Conservation (phyloP, 2,888 invertebrate genomes). For the Diadromus collaris region DNA sequence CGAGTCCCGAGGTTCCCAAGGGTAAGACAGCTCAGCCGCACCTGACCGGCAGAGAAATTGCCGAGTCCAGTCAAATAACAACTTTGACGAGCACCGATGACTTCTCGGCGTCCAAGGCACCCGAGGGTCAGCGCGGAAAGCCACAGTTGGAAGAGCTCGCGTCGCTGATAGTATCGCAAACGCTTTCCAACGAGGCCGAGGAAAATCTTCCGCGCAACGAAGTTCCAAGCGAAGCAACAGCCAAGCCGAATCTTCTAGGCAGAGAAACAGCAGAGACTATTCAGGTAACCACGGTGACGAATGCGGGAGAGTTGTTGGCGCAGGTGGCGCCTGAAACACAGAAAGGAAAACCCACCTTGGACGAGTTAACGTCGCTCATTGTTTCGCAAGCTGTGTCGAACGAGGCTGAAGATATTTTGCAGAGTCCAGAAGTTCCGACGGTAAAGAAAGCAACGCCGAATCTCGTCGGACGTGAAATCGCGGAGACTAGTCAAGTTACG, state of each 20-base stretch:
- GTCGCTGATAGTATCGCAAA: constrained; percentile 65
- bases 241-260: constrained; percentile 68
- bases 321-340: constrained; percentile 60
- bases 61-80: constrained; percentile 69
- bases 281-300: constrained; percentile 70
- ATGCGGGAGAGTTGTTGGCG: constrained; percentile 62
- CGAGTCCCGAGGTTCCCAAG: constrained; percentile 67
- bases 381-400: constrained; percentile 66
- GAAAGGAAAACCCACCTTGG: constrained; percentile 56
- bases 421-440: constrained; percentile 55
- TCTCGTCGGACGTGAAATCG: constrained; percentile 73
- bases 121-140: constrained; percentile 63
- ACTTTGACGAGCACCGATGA: constrained; percentile 69
- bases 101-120: constrained; percentile 51
- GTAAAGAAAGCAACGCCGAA: constrained; percentile 66
- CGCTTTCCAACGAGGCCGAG: constrained; percentile 64
- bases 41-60: constrained; percentile 74
- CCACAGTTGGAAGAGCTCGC: constrained; percentile 63
- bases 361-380: constrained; percentile 65
- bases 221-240: constrained; percentile 59
- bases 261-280: constrained; percentile 77
- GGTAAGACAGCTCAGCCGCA: constrained; percentile 75
- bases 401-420: constrained; percentile 67
- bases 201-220: constrained; percentile 51
- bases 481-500: constrained; percentile 75